Evolutionary conservation across 2,113 vertebrate species (phyloP).

Genomic region (Phalacrocorax aristotelis): DNA sequence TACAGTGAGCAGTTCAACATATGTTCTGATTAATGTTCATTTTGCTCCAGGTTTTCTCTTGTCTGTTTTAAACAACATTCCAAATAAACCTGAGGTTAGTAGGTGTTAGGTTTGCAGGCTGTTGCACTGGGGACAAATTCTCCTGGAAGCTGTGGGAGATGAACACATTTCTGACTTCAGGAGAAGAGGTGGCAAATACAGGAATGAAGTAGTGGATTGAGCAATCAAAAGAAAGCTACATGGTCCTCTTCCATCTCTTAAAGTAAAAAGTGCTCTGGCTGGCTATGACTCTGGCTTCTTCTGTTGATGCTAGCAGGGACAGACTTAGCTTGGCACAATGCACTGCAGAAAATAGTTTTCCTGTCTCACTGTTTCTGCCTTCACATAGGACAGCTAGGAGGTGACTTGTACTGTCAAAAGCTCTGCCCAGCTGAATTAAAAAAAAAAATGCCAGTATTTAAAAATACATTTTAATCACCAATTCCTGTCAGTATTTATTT

Average conservation of each 20-base stretch:
- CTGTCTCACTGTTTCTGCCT: neutral
- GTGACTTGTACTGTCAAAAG: neutral
- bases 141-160: neutral
- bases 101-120: neutral
- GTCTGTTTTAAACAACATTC: neutral
- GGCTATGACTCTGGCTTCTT: neutral
- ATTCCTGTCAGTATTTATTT: constrained; percentile 22
- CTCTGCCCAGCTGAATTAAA: neutral
- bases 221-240: neutral
- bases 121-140: neutral
- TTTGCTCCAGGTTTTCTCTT: neutral
- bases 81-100: neutral
- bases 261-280: neutral
- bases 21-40: neutral
- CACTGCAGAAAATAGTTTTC: neutral
- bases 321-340: neutral
- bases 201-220: neutral
- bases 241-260: neutral
- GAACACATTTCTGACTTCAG: neutral
- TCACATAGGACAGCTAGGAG: neutral
- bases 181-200: fast-evolving
- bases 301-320: neutral
- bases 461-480: constrained; percentile 8
- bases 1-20: neutral
- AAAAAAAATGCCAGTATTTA: neutral